Base-by-base conservation (phyloP, 2,113 vertebrate species). In the Seriola quinqueradiata region DNA sequence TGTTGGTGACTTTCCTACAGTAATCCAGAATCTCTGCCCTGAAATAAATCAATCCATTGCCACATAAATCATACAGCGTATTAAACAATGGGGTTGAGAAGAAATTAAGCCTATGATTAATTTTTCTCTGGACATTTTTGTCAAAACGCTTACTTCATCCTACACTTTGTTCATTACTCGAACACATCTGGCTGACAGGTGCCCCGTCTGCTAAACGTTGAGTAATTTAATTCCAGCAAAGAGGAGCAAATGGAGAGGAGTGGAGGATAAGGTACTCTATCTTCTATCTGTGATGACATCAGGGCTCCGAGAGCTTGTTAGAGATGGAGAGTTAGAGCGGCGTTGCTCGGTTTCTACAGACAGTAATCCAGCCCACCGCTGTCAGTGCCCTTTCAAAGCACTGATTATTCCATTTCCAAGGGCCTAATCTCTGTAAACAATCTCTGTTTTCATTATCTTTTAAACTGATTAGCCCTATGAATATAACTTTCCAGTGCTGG, bases 111-210 rank as follows among this genome's bases (percentile, higher is more conserved):
- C 78, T 85, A 69, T 96, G 96, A 97, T 97, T 96, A 96, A 96
- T 96, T 94, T 96, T 93, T 96, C 95, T 94, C 90, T 87, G 68
- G 93, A 95, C 93, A 94, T 96, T 96, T 95, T 94, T 95, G 94
- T 97, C 95, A 96, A 96, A 95, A 95, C 74, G 88, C 96, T 97
- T 96, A 96, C 96, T 96, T 98, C 96, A 93, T 94, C 92, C 95
- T 94, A 89, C 93, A 94, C 91, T 96, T 96, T 94, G 94, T 95
- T 96, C 95, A 96, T 92, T 96, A 96, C 96, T 97, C 93, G 95
- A 94, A 97, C 94, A 95, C 97, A 97, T 97, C 96, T 98, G 97
- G 96, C 88, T 87, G 89, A 93, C 92, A 96, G 94, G 92, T 95
- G 90, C 91, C 93, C 87, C 91, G 87, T 83, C 89, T 90, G 87